Conservation (phyloP, 2,888 invertebrate genomes). For the Megalurothrips usitatus region DNA sequence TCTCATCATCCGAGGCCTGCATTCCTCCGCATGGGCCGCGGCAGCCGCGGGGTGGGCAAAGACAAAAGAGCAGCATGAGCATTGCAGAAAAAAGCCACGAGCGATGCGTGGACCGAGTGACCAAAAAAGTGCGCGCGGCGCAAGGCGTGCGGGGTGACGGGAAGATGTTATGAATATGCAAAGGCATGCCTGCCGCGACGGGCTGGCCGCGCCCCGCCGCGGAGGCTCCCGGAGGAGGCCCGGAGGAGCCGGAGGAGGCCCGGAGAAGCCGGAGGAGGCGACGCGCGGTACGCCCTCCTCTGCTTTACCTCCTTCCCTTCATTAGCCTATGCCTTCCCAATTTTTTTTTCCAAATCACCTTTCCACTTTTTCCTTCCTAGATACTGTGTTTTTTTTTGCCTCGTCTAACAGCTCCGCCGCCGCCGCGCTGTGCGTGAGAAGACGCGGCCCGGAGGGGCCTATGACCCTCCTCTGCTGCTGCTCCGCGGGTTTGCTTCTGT, state of each 20-base stretch:
- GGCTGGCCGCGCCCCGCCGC: too few relatives aligned
- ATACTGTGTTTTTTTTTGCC: neutral
- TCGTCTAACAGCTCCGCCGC: neutral
- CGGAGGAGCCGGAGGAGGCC: neutral
- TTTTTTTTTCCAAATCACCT: constrained; percentile 3
- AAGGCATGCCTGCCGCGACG: constrained; percentile 1
- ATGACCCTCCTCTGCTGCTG: neutral
- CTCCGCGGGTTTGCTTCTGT: neutral
- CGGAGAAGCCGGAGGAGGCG: neutral
- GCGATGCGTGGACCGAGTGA: neutral
- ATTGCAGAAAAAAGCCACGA: neutral
- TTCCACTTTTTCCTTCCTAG: neutral
- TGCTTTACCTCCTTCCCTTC: neutral
- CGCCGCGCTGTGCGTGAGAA: neutral
- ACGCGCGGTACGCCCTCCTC: neutral
- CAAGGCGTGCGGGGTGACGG: neutral
- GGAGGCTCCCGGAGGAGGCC: neutral
- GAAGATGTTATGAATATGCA: constrained; percentile 25
- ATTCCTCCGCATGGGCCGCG: neutral
- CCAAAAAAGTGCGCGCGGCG: constrained; percentile 20
- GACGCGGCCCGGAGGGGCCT: neutral
- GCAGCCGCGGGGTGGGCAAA: neutral
- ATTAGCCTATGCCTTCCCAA: neutral
- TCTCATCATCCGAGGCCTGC: neutral
- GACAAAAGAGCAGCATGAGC: neutral